phyloP scores from a whole-genome alignment of 2,888 invertebrate species.

The Synergus umbraculus region DNA sequence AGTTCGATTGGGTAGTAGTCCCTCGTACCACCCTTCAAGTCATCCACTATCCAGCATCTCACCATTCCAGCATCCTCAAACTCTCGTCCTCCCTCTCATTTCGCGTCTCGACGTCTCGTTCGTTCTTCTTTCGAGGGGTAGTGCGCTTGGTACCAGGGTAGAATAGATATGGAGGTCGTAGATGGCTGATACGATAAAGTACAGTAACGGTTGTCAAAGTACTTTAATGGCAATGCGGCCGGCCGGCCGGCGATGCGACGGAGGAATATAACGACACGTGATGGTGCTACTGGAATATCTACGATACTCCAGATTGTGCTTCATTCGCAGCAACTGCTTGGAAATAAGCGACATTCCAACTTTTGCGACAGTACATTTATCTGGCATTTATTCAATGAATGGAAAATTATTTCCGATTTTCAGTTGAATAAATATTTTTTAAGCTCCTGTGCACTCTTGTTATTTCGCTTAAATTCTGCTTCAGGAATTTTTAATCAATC shows the following conservation, averaged over 20 bases:
- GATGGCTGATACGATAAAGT: slow-evolving; percentile 61
- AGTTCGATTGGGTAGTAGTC: slow-evolving; percentile 63
- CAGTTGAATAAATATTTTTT: not conserved
- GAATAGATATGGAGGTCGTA: slow-evolving; percentile 51
- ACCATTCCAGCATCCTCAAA: not conserved
- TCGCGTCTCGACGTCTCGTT: not conserved
- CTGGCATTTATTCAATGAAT: not conserved
- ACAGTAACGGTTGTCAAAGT: slow-evolving; percentile 63
- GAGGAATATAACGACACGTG: slow-evolving; percentile 1
- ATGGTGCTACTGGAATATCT: not conserved
- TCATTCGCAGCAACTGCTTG: not conserved
- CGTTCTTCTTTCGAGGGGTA: slow-evolving; percentile 47
- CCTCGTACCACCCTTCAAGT: slow-evolving; percentile 45
- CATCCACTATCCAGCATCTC: slow-evolving; percentile 10
- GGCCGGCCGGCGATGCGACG: slow-evolving; percentile 56
- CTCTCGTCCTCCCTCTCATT: slow-evolving; percentile 15
- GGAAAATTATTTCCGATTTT: not conserved
- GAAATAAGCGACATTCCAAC: not conserved
- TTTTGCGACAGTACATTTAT: not conserved
- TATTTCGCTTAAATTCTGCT: no score
- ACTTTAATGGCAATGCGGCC: slow-evolving; percentile 59
- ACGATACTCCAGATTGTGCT: not conserved
- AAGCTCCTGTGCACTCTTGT: no score
- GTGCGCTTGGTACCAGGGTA: slow-evolving; percentile 53
- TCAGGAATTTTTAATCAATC: no score